Percentiles rank a stretch among this genome's conserved stretches.
These are phyloP conservation scores for Microplitis manilae DNA, from an alignment of 2,888 invertebrate genomes.

Conservation along the genomic window DNA sequence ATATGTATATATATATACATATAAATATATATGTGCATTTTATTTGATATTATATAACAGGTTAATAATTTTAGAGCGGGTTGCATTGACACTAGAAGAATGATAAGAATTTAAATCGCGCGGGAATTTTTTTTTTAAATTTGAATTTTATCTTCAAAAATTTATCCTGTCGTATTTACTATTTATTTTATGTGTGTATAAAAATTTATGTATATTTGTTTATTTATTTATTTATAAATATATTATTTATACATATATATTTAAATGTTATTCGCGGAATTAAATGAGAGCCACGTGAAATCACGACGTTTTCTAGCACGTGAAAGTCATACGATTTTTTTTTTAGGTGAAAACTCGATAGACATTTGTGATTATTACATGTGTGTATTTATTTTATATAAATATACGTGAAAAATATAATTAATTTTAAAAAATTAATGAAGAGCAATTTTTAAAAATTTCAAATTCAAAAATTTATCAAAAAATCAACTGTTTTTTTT, in stretches of 20 bases:
- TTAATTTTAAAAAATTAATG: not conserved
- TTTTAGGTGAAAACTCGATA: slow-evolving; percentile 31
- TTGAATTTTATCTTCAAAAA: not conserved
- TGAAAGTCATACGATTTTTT: slow-evolving; percentile 32
- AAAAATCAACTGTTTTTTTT: not conserved
- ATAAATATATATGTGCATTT: not conserved
- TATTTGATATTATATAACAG: slow-evolving; percentile 5
- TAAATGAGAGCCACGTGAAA: slow-evolving; percentile 12
- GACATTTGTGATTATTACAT: slow-evolving; percentile 5
- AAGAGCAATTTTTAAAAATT: too few relatives aligned
- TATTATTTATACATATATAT: not conserved
- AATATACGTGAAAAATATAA: not conserved
- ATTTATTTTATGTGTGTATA: not conserved
- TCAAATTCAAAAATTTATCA: not conserved
- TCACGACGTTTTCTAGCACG: slow-evolving; percentile 19
- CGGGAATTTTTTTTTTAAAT: slow-evolving; percentile 18
- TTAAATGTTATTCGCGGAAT: not conserved
- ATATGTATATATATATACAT: not conserved
- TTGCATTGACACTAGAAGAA: slow-evolving; percentile 18
- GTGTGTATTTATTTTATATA: slow-evolving; percentile 15
- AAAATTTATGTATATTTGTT: not conserved
- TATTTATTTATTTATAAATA: not conserved
- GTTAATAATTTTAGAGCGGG: not conserved
- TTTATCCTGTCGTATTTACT: not conserved
- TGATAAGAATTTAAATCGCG: slow-evolving; percentile 18